Percentiles rank a stretch among this genome's conserved stretches.
Conservation (phyloP, 2,797 vertebrate species). For the Buphagus erythrorhynchus region DNA sequence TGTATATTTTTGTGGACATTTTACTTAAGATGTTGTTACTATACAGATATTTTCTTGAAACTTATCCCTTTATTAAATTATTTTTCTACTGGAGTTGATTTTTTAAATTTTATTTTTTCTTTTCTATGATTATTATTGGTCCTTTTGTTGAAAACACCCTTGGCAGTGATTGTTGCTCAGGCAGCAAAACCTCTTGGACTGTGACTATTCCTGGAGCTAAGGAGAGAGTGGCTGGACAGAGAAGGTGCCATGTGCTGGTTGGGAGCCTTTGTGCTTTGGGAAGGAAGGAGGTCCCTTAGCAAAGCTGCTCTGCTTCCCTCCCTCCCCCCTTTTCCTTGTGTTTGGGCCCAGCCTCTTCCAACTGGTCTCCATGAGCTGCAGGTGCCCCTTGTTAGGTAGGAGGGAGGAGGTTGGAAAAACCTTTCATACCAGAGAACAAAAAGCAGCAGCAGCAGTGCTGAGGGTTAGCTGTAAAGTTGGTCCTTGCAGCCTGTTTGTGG, state of each 20-base stretch:
- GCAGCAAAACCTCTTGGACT: background rate
- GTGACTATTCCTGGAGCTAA: background rate
- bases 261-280: background rate
- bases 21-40: slow-evolving; percentile 60
- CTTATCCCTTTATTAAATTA: slow-evolving; percentile 71
- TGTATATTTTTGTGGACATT: slow-evolving; percentile 63
- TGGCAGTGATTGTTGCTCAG: background rate
- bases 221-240: background rate
- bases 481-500: background rate
- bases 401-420: background rate
- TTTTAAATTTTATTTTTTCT: background rate
- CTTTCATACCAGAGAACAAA: background rate
- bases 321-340: background rate
- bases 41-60: slow-evolving; percentile 68
- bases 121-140: background rate
- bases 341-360: background rate
- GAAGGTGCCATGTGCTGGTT: background rate
- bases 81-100: slow-evolving; percentile 66
- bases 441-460: background rate
- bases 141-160: background rate
- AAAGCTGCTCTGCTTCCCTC: background rate
- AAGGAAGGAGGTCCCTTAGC: background rate
- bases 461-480: background rate
- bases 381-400: background rate
- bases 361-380: background rate